Evolutionary conservation across 2,113 vertebrate species (phyloP), one percentile per base, ranked within the genome.

Genomic region (Callospermophilus lateralis): DNA sequence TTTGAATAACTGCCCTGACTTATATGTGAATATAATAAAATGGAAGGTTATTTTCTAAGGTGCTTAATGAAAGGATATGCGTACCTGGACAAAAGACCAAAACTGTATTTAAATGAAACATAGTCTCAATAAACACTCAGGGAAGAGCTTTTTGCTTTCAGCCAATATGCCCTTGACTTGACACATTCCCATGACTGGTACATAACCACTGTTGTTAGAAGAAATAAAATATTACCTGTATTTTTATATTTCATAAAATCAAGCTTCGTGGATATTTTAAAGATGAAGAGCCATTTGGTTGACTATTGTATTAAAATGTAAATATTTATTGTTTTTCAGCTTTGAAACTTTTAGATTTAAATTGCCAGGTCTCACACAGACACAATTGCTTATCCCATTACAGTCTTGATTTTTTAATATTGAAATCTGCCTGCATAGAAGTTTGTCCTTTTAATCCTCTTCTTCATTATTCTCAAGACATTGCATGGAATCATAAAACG

Each of bases 391-490:
- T 93, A 89, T 92, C 55, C 4, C 42, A 65, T 84, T 81, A 85
- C 22, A 34, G 61, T 22, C 48, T 96, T 94, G 68, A 78, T 63
- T 94, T 24, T 94, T 94, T 95, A 96, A 94, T 92, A 87, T 19
- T 92, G 39, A 90, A 90, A 95, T 88, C 80, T 81, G 61, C 37
- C 42, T 92, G 42, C 51, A n/a, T 76, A 76, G 26, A 19, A 45
- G 19, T 85, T 74, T 89, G 42, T 81, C 8, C 5, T 94, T 92
- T 96, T 61, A 92, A 92, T 92, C 37, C 30, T 80, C 48, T 72
- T 77, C 48, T 94, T 93, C n/a, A 89, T 74, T 90, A 74, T 79
- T 95, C 90, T 61, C 17, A 90, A 20, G 55, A 55, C 20, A 51
- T 58, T 45, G 26, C 24, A 73, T 20, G 53, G 70, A 84, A 61